Evolutionary conservation across 2,113 vertebrate genomes (phyloP).

Genomic region (Poicephalus meyeri): DNA sequence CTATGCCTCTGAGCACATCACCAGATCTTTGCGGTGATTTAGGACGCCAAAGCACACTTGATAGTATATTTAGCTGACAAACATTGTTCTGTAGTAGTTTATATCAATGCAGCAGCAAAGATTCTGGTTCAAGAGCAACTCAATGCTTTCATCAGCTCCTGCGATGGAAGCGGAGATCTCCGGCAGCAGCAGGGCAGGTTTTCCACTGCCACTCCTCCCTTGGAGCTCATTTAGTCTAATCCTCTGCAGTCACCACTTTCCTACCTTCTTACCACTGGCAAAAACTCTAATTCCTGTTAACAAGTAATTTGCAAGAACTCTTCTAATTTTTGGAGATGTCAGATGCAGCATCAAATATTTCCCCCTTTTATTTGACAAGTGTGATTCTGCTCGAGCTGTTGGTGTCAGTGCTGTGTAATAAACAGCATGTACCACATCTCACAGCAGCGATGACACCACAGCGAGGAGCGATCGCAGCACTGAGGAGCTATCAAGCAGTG

Average conservation of each 20-base stretch:
- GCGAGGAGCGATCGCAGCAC: not conserved
- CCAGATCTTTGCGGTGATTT: not conserved
- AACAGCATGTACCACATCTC: not conserved
- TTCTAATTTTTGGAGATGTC: not conserved
- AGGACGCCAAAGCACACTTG: not conserved
- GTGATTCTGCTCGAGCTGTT: not conserved
- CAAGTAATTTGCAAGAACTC: not conserved
- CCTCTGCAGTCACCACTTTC: not conserved
- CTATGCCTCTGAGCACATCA: fast-evolving
- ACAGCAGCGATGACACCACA: not conserved
- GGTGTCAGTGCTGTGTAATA: not conserved
- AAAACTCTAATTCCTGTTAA: not conserved
- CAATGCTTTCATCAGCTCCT: not conserved
- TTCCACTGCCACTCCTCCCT: not conserved
- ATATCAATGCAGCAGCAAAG: not conserved
- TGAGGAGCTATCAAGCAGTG: fast-evolving
- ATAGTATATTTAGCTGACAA: not conserved
- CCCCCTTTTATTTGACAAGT: not conserved
- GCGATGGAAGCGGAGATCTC: not conserved
- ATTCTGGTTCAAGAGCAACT: not conserved
- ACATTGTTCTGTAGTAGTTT: not conserved
- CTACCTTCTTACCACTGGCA: not conserved
- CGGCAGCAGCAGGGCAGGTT: not conserved
- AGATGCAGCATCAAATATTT: not conserved
- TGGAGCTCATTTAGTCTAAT: not conserved